Evolutionary conservation across 1,140 invertebrate species (phyloP), one percentile per base, ranked within the genome.

Genomic region (Oryzaephilus surinamensis): DNA sequence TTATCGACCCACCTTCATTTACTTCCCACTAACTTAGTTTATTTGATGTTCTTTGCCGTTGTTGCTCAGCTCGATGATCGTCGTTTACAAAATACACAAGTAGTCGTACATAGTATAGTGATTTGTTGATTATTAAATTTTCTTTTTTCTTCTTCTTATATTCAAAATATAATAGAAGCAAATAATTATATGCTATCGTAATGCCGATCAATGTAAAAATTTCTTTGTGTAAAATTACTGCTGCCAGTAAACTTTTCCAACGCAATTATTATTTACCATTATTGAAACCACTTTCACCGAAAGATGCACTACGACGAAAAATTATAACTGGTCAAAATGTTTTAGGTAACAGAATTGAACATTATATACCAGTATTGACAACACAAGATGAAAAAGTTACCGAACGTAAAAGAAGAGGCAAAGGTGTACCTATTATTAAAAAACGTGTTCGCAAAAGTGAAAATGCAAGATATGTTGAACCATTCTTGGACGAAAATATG

Each of bases 191-290:
- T 27, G 20, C 15, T 32, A 44, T 31, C n/a, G n/a, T n/a, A 6
- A 59, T 59, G 57, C 41, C 50, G 10, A 49, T 60, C 24, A 60
- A 60, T 40, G 53, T 57, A 6, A 60, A 58, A 33, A 55, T 81
- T 71, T 79, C 79, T 29, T 77, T 74, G 52, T 86, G 84, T 62
- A 76, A 83, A 56, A 86, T 89, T 44, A 87, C 84, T 17, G 79
- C 81, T 18, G 75, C 73, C 50, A 83, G 79, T 61, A 71, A 81
- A 31, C 80, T 80, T 46, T 71, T 88, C 43, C 82, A 84, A 35
- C 81, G 84, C 48, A 79, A 82, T 16, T 83, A 87, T 61, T 87
- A 87, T 56, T 84, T 87, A 52, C 83, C 84, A 4, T 64, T 89
- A 12, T 63, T 88, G 32, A 81, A 82, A 6, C 83, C 81, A 0